Base-by-base conservation (phyloP, 1,140 invertebrate genomes). In the Zeugodacus cucurbitae region DNA sequence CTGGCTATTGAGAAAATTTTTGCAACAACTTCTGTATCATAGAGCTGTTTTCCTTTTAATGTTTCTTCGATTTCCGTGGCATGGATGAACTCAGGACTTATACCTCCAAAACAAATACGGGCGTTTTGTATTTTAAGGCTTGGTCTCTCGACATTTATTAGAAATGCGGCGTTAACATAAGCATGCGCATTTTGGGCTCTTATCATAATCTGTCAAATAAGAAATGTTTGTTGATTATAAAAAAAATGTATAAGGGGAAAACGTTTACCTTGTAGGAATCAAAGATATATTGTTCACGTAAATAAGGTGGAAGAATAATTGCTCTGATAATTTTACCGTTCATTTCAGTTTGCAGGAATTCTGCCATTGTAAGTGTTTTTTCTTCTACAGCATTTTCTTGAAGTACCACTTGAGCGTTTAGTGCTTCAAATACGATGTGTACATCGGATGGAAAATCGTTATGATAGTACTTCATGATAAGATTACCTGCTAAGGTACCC, bases 111-210 rank as follows among this genome's bases (percentile, higher is more conserved):
- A 11, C 96, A 94, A 86, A 95, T 94, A 6, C 91, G 89, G 0
- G 91, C 87, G 1, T 58, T 89, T 74, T 90, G 90, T 10, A 93
- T 91, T n/a, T 17, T 78, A 29, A 37, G 32, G n/a, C 87, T 87
- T n/a, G 85, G 67, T 26, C 82, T 89, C 14, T 95, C 93, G 1
- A 97, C 88, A 93, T 96, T 94, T 48, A 97, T 95, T 0, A 96
- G 93, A 91, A 98, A 98, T 10, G 96, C 97, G 17, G 96, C 96
- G 91, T 97, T 97, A 0, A 98, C 96, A 90, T 96, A 95, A 0
- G 97, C 97, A 91, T 98, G 96, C 0, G 97, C 95, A 93, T 98
- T 98, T 94, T 97, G 96, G 6, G 96, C 96, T 89, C 97, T 94
- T 0, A 96, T 95, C 95, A 97, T 96, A 10, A 93, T 92, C 91